A percentile compares a stretch with the other conserved stretches of the same genome.
Evolutionary conservation across 2,888 invertebrate species (phyloP).

Genomic region (Caenorhabditis parvicauda): DNA sequence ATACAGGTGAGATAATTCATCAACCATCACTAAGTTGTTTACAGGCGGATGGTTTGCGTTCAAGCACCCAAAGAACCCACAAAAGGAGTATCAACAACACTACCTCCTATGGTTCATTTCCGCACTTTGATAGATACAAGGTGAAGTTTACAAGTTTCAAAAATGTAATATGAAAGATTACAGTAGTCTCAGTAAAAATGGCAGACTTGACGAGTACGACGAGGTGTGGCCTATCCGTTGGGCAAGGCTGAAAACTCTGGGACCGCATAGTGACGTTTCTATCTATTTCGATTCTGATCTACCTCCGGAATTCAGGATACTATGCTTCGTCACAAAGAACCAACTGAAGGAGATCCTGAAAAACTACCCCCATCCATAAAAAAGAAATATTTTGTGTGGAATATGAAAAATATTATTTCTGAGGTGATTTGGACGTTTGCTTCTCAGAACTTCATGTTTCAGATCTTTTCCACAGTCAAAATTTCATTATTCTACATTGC

Average conservation of each 20-base stretch:
- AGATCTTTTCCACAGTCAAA: too few relatives aligned
- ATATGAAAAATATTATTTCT: too few relatives aligned
- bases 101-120: constrained; percentile 42
- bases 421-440: too few relatives aligned
- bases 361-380: too few relatives aligned
- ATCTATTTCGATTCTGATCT: too few relatives aligned
- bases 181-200: constrained; percentile 25
- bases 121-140: constrained; percentile 36
- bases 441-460: too few relatives aligned
- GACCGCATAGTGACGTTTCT: constrained; percentile 26
- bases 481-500: too few relatives aligned
- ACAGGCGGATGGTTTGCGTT: constrained; percentile 46
- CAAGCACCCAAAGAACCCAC: constrained; percentile 12
- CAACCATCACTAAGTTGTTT: background rate
- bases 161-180: background rate
- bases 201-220: constrained; percentile 53
- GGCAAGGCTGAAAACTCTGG: constrained; percentile 33
- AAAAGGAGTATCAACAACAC: constrained; percentile 29
- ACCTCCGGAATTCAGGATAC: too few relatives aligned
- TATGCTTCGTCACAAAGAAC: too few relatives aligned
- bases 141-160: constrained; percentile 11
- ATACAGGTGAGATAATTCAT: constrained; percentile 34
- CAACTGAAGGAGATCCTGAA: too few relatives aligned
- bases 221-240: constrained; percentile 61
- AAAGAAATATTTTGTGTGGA: too few relatives aligned